Base-by-base conservation (phyloP, 2,113 vertebrate genomes). In the Prietella phreatophila region DNA sequence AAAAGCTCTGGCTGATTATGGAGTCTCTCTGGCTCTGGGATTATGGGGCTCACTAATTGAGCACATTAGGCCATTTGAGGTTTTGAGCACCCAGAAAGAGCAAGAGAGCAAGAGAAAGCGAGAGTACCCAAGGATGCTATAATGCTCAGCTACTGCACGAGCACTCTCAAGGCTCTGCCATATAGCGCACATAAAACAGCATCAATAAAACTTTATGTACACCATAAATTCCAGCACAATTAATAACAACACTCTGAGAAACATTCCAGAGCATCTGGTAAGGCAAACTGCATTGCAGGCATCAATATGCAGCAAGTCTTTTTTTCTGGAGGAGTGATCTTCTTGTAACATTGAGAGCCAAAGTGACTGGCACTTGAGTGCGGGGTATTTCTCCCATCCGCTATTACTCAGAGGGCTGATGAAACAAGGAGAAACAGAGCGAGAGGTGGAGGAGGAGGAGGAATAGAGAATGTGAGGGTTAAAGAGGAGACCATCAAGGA, bases 171-270 rank as follows among this genome's bases (percentile, higher is more conserved):
- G 89, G 47, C 87, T 58, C 42, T 85, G 67, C 75, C 79, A 89
- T 65, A 90, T 83, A 89, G 89, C 86, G 20, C 9, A 60, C 92
- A 92, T 94, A 90, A 93, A 94, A 93, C 90, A 84, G 7, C 86
- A 93, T 94, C 93, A 63, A 94, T 95, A 93, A 95, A 93, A 93
- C 90, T 94, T 96, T 93, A 95, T 95, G 91, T 91, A 92, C 89
- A 87, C 91, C 87, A 84, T 94, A 94, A 94, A 95, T 94, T 94
- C 90, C 83, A 30, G 89, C 90, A 91, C 93, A 95, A 94, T 95
- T 95, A 95, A 95, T 94, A 95, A 94, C 92, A 93, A 91, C 93
- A 93, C 90, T 91, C 91, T 92, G 86, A 89, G 89, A 92, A 93
- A 91, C 91, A 92, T 94, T 86, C 91, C 87, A 69, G 89, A 94